Percentiles rank a stretch among this genome's conserved stretches.
phyloP scores from a whole-genome alignment of 2,888 invertebrate species.

The Athalia rosae region DNA sequence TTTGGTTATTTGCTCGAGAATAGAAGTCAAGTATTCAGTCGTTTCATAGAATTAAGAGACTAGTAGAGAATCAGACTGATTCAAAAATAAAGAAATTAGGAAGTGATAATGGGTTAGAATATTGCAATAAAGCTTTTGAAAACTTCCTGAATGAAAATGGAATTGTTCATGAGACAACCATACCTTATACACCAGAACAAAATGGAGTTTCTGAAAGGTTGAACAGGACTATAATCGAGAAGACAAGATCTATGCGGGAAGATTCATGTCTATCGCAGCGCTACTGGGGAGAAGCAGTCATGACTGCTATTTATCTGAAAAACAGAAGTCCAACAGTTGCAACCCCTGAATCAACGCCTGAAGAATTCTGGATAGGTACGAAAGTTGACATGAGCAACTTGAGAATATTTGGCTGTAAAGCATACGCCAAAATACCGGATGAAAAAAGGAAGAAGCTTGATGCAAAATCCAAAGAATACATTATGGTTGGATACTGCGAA shows the following conservation, averaged over 20 bases:
- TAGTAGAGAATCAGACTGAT: constrained; percentile 49
- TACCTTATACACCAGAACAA: constrained; percentile 54
- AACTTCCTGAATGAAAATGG: constrained; percentile 55
- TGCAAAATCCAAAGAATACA: not conserved
- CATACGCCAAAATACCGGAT: not conserved
- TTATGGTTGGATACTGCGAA: constrained; percentile 17
- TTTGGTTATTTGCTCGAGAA: constrained; percentile 54
- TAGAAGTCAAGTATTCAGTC: constrained; percentile 54
- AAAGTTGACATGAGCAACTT: constrained; percentile 12
- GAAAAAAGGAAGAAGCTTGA: constrained; percentile 9
- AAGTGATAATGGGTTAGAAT: constrained; percentile 59
- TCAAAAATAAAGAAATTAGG: constrained; percentile 51
- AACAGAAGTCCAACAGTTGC: constrained; percentile 51
- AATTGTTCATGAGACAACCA: constrained; percentile 54
- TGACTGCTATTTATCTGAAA: constrained; percentile 51
- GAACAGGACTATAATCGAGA: constrained; percentile 55
- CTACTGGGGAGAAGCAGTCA: constrained; percentile 57
- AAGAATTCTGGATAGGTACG: constrained; percentile 2
- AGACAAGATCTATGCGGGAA: constrained; percentile 53
- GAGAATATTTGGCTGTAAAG: constrained; percentile 15
- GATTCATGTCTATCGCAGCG: constrained; percentile 50
- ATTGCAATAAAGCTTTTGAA: constrained; percentile 50
- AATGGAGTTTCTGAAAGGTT: constrained; percentile 57
- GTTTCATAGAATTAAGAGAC: constrained; percentile 51
- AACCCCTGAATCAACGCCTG: constrained; percentile 44